phyloP scores from a whole-genome alignment of 2,113 vertebrate species.

The Suricata suricatta region DNA sequence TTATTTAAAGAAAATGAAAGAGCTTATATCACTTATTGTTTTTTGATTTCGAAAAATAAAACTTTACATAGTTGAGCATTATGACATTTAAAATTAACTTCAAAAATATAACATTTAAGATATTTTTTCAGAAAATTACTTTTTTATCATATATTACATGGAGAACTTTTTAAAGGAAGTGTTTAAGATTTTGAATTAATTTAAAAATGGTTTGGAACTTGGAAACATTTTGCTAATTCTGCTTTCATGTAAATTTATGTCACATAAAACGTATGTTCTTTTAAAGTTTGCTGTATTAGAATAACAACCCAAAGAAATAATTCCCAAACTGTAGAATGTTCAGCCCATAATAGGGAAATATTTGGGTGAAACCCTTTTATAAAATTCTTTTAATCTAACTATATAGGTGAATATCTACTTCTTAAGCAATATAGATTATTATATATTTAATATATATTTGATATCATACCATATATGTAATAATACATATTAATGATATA shows the following conservation, averaged over 20 bases:
- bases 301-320: background rate
- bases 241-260: background rate
- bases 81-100: conserved; percentile 5
- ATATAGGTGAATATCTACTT: background rate
- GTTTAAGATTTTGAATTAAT: conserved; percentile 33
- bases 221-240: background rate
- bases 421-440: background rate
- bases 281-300: background rate
- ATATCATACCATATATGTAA: too few relatives aligned
- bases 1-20: conserved; percentile 15
- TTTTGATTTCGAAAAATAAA: conserved; percentile 22
- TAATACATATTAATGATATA: too few relatives aligned
- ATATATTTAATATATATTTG: background rate
- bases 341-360: background rate
- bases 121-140: background rate
- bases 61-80: background rate
- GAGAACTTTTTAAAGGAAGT: background rate
- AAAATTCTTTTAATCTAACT: background rate
- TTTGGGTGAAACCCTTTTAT: background rate
- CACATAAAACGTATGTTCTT: background rate
- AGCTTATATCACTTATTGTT: background rate
- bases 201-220: conserved; percentile 14
- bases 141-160: background rate
- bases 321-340: background rate
- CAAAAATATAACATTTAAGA: background rate